phyloP scores from a whole-genome alignment of 37 sponge, comb jelly and placozoan genomes.

The Chondrosia reniformis region DNA sequence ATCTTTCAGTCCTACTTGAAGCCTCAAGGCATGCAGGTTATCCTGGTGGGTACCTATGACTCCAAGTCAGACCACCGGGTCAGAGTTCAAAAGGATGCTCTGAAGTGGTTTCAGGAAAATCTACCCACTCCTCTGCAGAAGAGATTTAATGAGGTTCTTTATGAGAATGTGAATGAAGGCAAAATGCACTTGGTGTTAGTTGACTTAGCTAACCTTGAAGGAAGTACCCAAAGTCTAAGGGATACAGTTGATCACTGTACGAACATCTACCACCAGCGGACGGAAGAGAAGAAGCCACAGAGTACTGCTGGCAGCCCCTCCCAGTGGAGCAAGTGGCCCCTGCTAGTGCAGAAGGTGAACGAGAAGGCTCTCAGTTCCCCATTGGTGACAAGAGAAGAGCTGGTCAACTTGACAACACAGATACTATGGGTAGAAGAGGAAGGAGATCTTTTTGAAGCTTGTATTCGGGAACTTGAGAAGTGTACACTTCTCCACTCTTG shows the following conservation, averaged over 20 bases:
- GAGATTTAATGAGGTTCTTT: conserved; percentile 1
- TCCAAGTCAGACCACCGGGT: background rate
- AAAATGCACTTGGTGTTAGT: background rate
- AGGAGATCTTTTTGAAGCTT: conserved; percentile 7
- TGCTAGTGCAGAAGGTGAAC: conserved; percentile 7
- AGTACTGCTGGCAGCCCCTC: no score
- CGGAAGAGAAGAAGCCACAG: conserved; percentile 5
- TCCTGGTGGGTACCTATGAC: conserved; percentile 14
- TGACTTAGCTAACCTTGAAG: conserved; percentile 1
- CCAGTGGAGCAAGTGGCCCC: conserved; percentile 15
- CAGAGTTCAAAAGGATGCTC: background rate
- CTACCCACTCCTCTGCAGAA: background rate
- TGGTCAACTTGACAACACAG: background rate
- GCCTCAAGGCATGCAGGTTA: conserved; percentile 10
- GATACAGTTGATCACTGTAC: background rate
- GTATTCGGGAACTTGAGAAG: background rate
- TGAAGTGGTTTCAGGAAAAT: background rate
- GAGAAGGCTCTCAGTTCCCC: background rate
- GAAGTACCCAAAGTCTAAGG: background rate
- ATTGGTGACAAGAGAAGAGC: background rate
- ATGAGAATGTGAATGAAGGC: background rate
- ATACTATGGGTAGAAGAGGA: conserved; percentile 19
- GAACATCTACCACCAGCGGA: background rate
- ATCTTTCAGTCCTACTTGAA: background rate
- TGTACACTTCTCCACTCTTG: background rate